These are phyloP conservation scores for Nymphalis c-album DNA, from an alignment of 2,888 invertebrate species.

Conservation along the genomic window DNA sequence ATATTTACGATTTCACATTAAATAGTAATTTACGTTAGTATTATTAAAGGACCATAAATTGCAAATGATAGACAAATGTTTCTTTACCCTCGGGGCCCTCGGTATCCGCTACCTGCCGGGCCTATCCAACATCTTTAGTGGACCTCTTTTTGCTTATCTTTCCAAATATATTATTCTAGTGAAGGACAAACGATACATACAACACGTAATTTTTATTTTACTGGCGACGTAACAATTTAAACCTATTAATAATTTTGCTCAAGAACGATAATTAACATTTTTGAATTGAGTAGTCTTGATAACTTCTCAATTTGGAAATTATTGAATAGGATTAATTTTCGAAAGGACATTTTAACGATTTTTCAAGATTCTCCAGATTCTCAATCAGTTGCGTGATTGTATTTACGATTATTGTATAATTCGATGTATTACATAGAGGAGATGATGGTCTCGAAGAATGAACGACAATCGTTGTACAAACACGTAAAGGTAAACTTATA, in stretches of 20 bases:
- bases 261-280: too few species aligned
- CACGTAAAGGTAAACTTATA: too few species aligned
- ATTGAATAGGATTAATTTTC: too few species aligned
- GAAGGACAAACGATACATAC: slow-evolving; percentile 27
- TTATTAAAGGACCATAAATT: slow-evolving; percentile 6
- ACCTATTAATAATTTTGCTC: not conserved
- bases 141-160: slow-evolving; percentile 64
- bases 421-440: too few species aligned
- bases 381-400: too few species aligned
- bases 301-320: too few species aligned
- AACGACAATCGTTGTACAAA: too few species aligned
- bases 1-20: not conserved
- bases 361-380: too few species aligned
- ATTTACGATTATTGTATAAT: too few species aligned
- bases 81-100: slow-evolving; percentile 13
- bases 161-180: slow-evolving; percentile 37
- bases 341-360: too few species aligned
- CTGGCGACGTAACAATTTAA: not conserved
- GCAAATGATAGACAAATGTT: slow-evolving; percentile 21
- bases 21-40: slow-evolving; percentile 1
- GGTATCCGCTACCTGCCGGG: slow-evolving; percentile 28
- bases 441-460: too few species aligned
- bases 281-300: too few species aligned
- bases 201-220: slow-evolving; percentile 37
- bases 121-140: slow-evolving; percentile 33